These are phyloP conservation scores for Tanytarsus gracilentus DNA, from an alignment of 2,888 invertebrate genomes.

Conservation along the genomic window DNA sequence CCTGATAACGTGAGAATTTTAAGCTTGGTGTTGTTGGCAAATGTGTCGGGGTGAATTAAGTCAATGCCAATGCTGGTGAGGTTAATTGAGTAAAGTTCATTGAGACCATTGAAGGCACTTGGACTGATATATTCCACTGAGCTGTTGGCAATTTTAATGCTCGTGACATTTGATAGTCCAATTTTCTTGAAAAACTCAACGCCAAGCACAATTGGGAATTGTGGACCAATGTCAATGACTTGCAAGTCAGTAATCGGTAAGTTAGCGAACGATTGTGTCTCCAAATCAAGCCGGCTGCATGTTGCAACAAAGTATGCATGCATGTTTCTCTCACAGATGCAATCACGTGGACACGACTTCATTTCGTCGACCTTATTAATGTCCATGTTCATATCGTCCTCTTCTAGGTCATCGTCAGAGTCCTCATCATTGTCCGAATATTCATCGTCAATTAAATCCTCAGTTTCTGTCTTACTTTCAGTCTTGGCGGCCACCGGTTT, in stretches of 20 bases:
- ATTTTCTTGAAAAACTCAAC: slow-evolving; percentile 53
- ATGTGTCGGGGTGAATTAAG: slow-evolving; percentile 59
- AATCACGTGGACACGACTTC: slow-evolving; percentile 54
- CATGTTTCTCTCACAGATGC: slow-evolving; percentile 50
- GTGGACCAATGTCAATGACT: slow-evolving; percentile 53
- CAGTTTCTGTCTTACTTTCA: slow-evolving; percentile 20
- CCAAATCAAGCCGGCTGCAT: slow-evolving; percentile 58
- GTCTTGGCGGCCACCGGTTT: slow-evolving; percentile 14
- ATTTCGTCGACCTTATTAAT: slow-evolving; percentile 46
- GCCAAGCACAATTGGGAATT: slow-evolving; percentile 51
- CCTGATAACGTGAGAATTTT: slow-evolving; percentile 57
- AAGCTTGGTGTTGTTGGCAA: slow-evolving; percentile 56
- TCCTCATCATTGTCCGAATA: slow-evolving; percentile 21
- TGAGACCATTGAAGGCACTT: slow-evolving; percentile 59
- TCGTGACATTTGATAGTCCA: slow-evolving; percentile 55
- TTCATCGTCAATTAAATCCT: slow-evolving; percentile 14
- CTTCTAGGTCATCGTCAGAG: slow-evolving; percentile 44
- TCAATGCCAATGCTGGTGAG: slow-evolving; percentile 59
- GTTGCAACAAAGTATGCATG: slow-evolving; percentile 54
- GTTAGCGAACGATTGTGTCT: slow-evolving; percentile 54
- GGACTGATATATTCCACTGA: slow-evolving; percentile 56
- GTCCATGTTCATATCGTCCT: slow-evolving; percentile 45
- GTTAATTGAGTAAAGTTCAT: slow-evolving; percentile 58
- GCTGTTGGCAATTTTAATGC: slow-evolving; percentile 60
- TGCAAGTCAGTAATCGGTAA: slow-evolving; percentile 57